phyloP scores from a whole-genome alignment of 2,797 vertebrate genomes.

The Rhyacichthys aspro region DNA sequence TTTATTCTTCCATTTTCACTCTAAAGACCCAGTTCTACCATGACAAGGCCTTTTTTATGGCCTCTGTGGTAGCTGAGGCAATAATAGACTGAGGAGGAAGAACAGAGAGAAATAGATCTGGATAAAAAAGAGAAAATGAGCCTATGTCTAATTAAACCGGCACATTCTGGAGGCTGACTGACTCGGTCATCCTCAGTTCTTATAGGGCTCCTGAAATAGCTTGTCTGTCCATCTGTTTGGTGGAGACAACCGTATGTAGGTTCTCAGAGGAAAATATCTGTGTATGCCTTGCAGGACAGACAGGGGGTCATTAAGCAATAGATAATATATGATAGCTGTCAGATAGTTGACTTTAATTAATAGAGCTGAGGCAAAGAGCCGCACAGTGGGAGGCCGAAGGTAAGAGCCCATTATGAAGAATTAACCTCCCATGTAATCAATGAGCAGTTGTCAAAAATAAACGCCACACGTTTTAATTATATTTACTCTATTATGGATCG shows the following conservation, averaged over 20 bases:
- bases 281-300: constrained; percentile 18
- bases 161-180: constrained; percentile 1
- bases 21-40: constrained; percentile 36
- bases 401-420: constrained; percentile 9
- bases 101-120: neutral
- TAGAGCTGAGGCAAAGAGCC: constrained; percentile 21
- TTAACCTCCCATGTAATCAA: constrained; percentile 17
- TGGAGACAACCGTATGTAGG: constrained; percentile 18
- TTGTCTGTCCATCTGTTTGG: constrained; percentile 3
- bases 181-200: constrained; percentile 22
- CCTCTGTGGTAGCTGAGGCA: constrained; percentile 32
- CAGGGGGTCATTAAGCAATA: constrained; percentile 23
- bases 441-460: constrained; percentile 6
- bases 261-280: constrained; percentile 19
- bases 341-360: constrained; percentile 40
- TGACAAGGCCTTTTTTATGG: constrained; percentile 41
- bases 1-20: constrained; percentile 42
- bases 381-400: constrained; percentile 9
- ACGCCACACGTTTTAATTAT: neutral
- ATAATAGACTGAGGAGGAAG: constrained; percentile 31
- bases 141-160: constrained; percentile 23
- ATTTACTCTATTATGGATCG: neutral
- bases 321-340: constrained; percentile 26
- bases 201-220: neutral
- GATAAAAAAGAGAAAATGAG: constrained; percentile 19